Evolutionary conservation across 2,113 vertebrate species (phyloP), one percentile per base, ranked within the genome.

Genomic region (Andinoacara biseriatus): DNA sequence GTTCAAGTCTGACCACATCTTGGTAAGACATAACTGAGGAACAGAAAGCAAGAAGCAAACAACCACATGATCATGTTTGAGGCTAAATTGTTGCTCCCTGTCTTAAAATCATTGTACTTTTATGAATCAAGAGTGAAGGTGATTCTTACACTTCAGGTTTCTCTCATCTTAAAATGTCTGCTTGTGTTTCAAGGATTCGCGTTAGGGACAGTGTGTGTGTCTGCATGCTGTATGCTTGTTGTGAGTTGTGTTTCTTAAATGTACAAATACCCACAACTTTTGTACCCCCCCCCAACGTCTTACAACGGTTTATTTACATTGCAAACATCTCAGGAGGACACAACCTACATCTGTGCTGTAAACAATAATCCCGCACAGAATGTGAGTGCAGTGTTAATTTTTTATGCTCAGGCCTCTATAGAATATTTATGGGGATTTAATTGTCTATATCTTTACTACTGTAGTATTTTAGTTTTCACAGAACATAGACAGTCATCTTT

Each of bases 391-490:
- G 46, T 72, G 46, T 29, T 31, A 31, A 52, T 52, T 57, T 72
- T 69, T 63, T 46, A 13, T 46, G 52, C 18, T 40, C n/a, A 7
- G 52, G 5, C 43, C 43, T 46, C 22, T 35, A 13, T 54, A 81
- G 57, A 61, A 3, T 33, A 4, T 67, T 49, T 56, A 17, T 61
- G 56, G 11, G 69, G 17, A 49, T 59, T 46, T 77, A 58, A 17
- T 86, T 63, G 17, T 74, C 3, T 26, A 20, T 78, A 56, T 58
- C 86, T 82, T 76, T 24, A 85, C 65, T 77, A 11, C 56, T 86
- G 57, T 80, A 49, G 74, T 11, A 61, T 33, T 59, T 33, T 35
- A 72, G 31, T 24, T 81, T 65, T 54, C 9, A 60, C 10, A 79
- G 22, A 74, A 29, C 74, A 24, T 76, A 49, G 43, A 49, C 58